phyloP scores from a whole-genome alignment of 2,797 vertebrate species.

The Glyptemys insculpta region DNA sequence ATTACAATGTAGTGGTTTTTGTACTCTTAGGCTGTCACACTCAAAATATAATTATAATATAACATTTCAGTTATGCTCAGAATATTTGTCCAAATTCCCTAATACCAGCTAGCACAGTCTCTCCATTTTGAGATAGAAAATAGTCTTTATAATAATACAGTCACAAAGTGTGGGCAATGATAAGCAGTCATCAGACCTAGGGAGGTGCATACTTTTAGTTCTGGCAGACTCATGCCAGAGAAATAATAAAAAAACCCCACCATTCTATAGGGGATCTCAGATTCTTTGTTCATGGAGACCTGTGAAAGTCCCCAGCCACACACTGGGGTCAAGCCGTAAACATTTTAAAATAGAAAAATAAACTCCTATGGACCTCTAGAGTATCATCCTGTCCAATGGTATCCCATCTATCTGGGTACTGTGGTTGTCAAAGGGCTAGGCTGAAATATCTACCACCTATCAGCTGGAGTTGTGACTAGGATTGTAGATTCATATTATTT shows the following conservation, averaged over 20 bases:
- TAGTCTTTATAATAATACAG: not conserved
- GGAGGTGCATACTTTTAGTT: not conserved
- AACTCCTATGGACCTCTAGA: not conserved
- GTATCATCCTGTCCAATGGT: not conserved
- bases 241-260: not conserved
- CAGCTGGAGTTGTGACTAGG: not conserved
- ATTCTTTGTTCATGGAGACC: not conserved
- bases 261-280: not conserved
- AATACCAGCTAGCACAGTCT: slow-evolving; percentile 14
- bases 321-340: not conserved
- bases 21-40: not conserved
- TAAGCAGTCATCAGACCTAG: not conserved
- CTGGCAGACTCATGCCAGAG: not conserved
- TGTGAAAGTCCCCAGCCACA: not conserved
- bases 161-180: slow-evolving; percentile 2
- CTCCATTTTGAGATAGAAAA: not conserved
- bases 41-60: slow-evolving; percentile 35
- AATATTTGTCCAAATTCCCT: slow-evolving; percentile 36
- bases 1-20: not conserved
- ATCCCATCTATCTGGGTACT: not conserved
- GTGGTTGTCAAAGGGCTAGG: not conserved
- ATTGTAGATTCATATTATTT: not conserved
- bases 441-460: not conserved
- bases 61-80: slow-evolving; percentile 42
- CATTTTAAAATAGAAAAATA: not conserved